Conservation (phyloP, 2,113 vertebrate species). For the Anhinga anhinga region DNA sequence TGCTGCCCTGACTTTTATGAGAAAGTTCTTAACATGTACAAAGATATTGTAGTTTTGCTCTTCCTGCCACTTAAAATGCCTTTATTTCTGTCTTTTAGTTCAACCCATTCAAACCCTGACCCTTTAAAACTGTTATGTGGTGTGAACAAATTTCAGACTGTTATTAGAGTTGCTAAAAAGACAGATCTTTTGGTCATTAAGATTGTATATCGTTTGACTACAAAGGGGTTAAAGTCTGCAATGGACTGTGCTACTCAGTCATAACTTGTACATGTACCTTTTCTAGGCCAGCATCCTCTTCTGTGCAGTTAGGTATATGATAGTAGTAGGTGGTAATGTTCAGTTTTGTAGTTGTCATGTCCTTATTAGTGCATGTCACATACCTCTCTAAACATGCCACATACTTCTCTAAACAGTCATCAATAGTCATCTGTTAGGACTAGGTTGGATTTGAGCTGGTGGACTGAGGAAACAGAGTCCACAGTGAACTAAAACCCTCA, state of each 20-base stretch:
- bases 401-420: not conserved
- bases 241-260: not conserved
- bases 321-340: not conserved
- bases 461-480: not conserved
- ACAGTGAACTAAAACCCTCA: not conserved
- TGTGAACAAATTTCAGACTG: not conserved
- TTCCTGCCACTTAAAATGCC: not conserved
- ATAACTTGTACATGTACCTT: accelerated
- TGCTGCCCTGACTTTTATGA: not conserved
- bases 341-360: not conserved
- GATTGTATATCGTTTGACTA: not conserved
- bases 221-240: not conserved
- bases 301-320: not conserved
- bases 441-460: not conserved
- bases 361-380: not conserved
- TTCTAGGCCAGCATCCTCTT: not conserved
- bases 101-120: not conserved
- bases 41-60: not conserved
- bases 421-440: not conserved
- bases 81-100: not conserved
- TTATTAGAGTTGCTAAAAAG: not conserved
- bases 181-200: not conserved
- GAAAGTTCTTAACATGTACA: not conserved
- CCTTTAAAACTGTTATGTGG: not conserved
- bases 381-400: not conserved